phyloP scores from a whole-genome alignment of 2,888 invertebrate species.

The Cheilosia scutellata region DNA sequence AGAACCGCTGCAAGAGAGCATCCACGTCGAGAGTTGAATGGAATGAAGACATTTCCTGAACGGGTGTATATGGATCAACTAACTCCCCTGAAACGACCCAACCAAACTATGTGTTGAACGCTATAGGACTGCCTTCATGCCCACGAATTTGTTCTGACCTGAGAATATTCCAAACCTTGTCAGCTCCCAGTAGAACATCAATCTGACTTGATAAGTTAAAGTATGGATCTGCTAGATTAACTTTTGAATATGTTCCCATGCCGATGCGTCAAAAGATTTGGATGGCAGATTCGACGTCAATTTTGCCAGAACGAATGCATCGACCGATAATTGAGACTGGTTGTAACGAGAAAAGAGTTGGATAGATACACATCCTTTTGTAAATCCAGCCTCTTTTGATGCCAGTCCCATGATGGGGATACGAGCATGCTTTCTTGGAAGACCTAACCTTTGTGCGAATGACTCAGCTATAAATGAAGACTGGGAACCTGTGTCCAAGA shows the following conservation, averaged over 20 bases:
- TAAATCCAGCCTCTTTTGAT: slow-evolving; percentile 10
- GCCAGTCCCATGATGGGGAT: too few species aligned
- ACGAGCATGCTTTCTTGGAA: neutral
- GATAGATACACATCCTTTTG: slow-evolving; percentile 9
- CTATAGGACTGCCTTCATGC: neutral
- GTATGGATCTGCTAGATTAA: slow-evolving; percentile 62
- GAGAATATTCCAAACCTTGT: slow-evolving; percentile 55
- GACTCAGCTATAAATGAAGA: slow-evolving; percentile 19
- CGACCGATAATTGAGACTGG: neutral
- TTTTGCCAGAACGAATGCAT: slow-evolving; percentile 13
- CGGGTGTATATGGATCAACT: neutral
- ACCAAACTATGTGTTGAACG: too few species aligned
- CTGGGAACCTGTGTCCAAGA: slow-evolving; percentile 32
- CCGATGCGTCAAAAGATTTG: slow-evolving; percentile 14
- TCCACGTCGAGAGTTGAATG: slow-evolving; percentile 37
- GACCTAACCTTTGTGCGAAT: neutral
- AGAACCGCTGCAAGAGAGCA: slow-evolving; percentile 43
- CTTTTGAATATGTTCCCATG: slow-evolving; percentile 28
- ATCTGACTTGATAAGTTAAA: slow-evolving; percentile 54
- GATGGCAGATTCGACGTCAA: slow-evolving; percentile 26
- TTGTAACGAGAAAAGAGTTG: neutral
- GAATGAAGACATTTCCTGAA: slow-evolving; percentile 17
- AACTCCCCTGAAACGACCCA: slow-evolving; percentile 62
- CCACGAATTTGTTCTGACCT: slow-evolving; percentile 22
- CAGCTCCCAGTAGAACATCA: slow-evolving; percentile 65